phyloP scores from a whole-genome alignment of 2,797 vertebrate species.

The Anas georgica region DNA sequence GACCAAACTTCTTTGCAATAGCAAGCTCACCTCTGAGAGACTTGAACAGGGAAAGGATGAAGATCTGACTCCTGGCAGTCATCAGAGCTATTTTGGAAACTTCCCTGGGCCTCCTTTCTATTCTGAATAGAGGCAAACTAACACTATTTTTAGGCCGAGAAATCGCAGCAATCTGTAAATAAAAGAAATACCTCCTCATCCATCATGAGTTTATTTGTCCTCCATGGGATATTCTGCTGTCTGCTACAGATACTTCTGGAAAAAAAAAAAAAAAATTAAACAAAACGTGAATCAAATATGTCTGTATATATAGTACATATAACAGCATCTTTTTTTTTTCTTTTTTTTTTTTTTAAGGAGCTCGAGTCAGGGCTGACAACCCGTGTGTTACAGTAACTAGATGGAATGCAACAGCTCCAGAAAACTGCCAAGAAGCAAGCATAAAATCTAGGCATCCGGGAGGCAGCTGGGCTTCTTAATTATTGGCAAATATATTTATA shows the following conservation, averaged over 20 bases:
- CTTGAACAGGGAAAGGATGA: not conserved
- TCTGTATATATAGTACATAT: no score
- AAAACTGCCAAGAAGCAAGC: conserved; percentile 25
- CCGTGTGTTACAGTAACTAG: conserved; percentile 9
- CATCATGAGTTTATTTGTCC: not conserved
- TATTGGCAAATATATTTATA: conserved; percentile 70
- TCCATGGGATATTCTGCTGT: not conserved
- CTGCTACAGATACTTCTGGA: not conserved
- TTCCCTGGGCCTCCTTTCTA: not conserved
- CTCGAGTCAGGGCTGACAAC: not conserved
- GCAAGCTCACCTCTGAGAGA: not conserved
- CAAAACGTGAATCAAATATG: not conserved
- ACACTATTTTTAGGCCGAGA: not conserved
- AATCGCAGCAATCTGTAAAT: not conserved
- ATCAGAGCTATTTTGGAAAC: not conserved
- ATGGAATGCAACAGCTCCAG: conserved; percentile 51
- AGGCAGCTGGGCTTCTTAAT: conserved; percentile 68
- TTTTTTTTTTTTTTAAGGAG: not conserved
- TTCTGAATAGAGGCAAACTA: not conserved
- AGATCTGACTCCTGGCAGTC: not conserved
- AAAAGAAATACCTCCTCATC: rapidly evolving
- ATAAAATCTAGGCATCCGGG: conserved; percentile 20
- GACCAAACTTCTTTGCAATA: conserved; percentile 28
- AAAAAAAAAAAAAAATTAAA: not conserved
- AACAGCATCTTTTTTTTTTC: not conserved